phyloP scores from a whole-genome alignment of 1,140 invertebrate species.

The Zaprionus africanus region DNA sequence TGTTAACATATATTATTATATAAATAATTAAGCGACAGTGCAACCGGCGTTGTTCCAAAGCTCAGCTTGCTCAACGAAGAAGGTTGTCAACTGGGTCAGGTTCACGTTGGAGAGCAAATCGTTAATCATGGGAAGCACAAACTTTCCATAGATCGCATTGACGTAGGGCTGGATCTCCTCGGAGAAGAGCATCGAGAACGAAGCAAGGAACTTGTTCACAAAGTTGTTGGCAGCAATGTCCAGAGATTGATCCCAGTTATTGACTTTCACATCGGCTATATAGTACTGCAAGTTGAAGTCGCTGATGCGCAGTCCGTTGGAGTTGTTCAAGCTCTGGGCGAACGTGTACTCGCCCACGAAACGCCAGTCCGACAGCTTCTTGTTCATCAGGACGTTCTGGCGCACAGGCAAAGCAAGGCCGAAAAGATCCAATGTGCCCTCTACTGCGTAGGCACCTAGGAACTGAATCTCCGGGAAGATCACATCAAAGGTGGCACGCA shows the following conservation, averaged over 20 bases:
- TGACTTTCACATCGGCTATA: conserved; percentile 42
- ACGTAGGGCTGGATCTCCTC: conserved; percentile 57
- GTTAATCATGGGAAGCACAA: conserved; percentile 47
- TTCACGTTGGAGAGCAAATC: conserved; percentile 38
- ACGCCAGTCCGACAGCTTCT: conserved; percentile 60
- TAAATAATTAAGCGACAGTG: not conserved
- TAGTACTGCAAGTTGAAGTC: conserved; percentile 57
- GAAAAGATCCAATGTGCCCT: conserved; percentile 42
- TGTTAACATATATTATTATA: too few relatives aligned
- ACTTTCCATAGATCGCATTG: conserved; percentile 19
- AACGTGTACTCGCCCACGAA: conserved; percentile 59
- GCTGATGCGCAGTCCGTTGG: conserved; percentile 48
- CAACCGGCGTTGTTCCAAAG: not conserved
- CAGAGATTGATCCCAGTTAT: conserved; percentile 63
- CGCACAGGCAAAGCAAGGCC: conserved; percentile 39
- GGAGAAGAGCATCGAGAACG: conserved; percentile 29
- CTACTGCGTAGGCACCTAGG: conserved; percentile 49
- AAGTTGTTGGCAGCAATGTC: conserved; percentile 64
- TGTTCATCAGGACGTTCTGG: conserved; percentile 54
- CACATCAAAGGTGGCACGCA: conserved; percentile 51
- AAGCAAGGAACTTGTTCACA: conserved; percentile 33
- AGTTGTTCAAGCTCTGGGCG: conserved; percentile 37
- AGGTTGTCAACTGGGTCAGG: conserved; percentile 44
- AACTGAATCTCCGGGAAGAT: conserved; percentile 60
- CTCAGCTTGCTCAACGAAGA: not conserved